phyloP scores from a whole-genome alignment of 1,140 invertebrate genomes.

The Drosophila mojavensis region DNA sequence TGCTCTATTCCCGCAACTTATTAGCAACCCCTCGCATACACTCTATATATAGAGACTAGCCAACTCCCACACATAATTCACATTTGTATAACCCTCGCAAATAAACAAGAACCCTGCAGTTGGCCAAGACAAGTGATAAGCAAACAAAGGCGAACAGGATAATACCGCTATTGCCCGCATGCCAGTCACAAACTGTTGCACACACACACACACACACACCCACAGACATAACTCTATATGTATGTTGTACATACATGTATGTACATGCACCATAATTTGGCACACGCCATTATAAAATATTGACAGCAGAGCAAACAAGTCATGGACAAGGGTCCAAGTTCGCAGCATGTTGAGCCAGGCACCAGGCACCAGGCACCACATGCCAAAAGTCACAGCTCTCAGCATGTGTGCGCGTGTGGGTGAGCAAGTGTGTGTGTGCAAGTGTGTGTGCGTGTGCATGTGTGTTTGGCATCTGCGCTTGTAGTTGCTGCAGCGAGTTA shows the following conservation, averaged over 20 bases:
- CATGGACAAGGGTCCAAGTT: conserved; percentile 28
- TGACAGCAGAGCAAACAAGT: conserved; percentile 50
- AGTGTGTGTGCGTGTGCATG: conserved; percentile 20
- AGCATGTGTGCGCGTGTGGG: conserved; percentile 8
- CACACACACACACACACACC: conserved; percentile 23
- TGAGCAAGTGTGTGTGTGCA: conserved; percentile 40
- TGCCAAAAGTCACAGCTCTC: conserved; percentile 3
- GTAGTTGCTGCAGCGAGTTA: neutral
- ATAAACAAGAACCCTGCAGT: conserved; percentile 37
- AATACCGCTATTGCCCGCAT: conserved; percentile 26
- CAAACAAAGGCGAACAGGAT: conserved; percentile 41
- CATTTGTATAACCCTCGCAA: conserved; percentile 31
- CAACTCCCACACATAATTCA: conserved; percentile 21
- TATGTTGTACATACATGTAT: too few species aligned
- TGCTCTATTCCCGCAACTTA: too few species aligned
- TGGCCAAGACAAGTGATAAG: conserved; percentile 43
- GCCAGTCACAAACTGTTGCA: conserved; percentile 42
- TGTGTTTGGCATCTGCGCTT: conserved; percentile 18
- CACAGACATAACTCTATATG: conserved; percentile 4
- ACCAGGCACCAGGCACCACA: neutral
- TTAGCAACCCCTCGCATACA: conserved; percentile 8
- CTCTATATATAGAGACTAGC: neutral
- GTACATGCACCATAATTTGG: conserved; percentile 54
- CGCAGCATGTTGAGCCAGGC: conserved; percentile 5
- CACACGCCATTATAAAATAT: conserved; percentile 72